Conservation (phyloP, 2,113 vertebrate species). For the Carassius auratus region DNA sequence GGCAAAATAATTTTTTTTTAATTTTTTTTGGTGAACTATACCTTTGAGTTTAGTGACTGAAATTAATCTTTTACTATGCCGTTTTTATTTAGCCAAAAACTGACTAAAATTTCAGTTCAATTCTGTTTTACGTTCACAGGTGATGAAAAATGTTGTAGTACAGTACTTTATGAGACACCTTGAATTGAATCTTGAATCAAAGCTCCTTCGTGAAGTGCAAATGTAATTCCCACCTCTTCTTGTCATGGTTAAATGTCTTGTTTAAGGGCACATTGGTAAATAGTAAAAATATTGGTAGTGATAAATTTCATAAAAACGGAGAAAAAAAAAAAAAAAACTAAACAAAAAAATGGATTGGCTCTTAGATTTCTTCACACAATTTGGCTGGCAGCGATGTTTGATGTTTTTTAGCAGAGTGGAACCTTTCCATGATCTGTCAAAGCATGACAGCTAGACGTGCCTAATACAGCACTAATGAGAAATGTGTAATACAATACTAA, state of each 20-base stretch:
- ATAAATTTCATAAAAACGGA: neutral
- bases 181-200: neutral
- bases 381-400: neutral
- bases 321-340: neutral
- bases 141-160: no score
- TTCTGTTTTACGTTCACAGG: no score
- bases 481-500: conserved; percentile 51
- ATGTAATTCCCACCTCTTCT: neutral
- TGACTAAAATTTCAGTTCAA: neutral
- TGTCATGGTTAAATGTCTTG: neutral
- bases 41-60: no score
- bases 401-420: conserved; percentile 29
- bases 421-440: conserved; percentile 50
- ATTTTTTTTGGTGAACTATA: neutral
- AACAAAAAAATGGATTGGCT: neutral
- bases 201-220: neutral
- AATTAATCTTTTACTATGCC: no score
- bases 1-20: neutral
- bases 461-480: conserved; percentile 49
- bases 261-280: neutral
- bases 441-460: conserved; percentile 38
- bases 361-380: conserved; percentile 5
- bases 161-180: neutral
- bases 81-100: no score
- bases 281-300: neutral